Conservation (phyloP, 2,113 vertebrate species). For the Nothoprocta pentlandii region DNA sequence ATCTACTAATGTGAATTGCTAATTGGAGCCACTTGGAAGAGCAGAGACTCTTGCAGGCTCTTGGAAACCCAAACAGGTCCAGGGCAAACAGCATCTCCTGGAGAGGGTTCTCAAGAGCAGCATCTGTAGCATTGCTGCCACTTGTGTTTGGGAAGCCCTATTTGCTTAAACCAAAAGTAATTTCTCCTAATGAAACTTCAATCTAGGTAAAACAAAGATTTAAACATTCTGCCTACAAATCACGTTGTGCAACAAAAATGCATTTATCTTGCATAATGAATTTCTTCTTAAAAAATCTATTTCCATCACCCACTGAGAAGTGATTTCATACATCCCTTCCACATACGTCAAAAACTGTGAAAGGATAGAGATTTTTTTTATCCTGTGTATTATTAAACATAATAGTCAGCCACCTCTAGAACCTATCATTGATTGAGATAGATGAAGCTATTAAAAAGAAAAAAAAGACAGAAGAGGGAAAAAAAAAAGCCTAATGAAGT, state of each 20-base stretch:
- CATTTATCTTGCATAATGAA: neutral
- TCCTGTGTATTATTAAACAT: slow-evolving; percentile 74
- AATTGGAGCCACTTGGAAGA: too few relatives aligned
- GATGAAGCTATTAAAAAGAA: slow-evolving; percentile 80
- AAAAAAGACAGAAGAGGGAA: neutral
- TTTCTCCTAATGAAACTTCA: slow-evolving; percentile 7
- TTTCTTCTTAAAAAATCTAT: neutral
- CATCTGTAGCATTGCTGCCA: neutral
- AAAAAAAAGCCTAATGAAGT: slow-evolving; percentile 81
- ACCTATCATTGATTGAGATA: slow-evolving; percentile 85
- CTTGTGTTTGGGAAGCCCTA: fast-evolving
- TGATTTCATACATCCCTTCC: slow-evolving; percentile 6
- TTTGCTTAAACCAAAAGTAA: neutral
- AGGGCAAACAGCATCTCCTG: neutral
- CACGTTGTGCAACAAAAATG: neutral
- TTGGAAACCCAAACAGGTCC: fast-evolving
- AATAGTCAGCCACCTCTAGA: slow-evolving; percentile 79
- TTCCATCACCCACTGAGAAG: neutral
- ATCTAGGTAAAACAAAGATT: neutral
- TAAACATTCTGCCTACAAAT: slow-evolving; percentile 26
- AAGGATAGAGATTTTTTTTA: neutral
- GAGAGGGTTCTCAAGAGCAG: neutral
- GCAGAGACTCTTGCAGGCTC: fast-evolving
- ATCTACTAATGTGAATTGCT: neutral
- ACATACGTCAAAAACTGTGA: slow-evolving; percentile 19